phyloP scores from a whole-genome alignment of 2,797 vertebrate genomes.

The Mycteria americana region DNA sequence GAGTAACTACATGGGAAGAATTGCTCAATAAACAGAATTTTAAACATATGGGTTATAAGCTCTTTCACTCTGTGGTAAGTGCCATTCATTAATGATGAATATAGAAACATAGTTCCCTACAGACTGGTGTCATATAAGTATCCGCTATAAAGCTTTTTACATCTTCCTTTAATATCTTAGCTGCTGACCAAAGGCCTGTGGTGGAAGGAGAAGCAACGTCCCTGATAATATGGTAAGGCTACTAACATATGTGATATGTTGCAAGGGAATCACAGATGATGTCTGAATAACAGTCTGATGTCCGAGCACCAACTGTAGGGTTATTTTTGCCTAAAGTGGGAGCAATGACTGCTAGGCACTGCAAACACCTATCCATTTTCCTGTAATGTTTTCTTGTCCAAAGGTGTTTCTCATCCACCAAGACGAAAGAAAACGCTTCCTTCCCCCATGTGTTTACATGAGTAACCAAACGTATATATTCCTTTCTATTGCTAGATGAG shows the following conservation, averaged over 20 bases:
- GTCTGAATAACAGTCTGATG: no score
- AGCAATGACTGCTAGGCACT: neutral
- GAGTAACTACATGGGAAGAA: neutral
- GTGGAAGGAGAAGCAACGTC: neutral
- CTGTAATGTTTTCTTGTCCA: neutral
- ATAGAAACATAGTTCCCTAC: neutral
- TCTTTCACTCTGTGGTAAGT: neutral
- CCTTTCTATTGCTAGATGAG: neutral
- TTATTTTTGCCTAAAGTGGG: neutral
- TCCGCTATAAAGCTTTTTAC: neutral
- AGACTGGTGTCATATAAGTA: neutral
- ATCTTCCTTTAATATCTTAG: neutral
- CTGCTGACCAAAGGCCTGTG: neutral
- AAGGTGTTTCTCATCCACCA: neutral
- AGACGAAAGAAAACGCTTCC: neutral
- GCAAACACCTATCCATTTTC: neutral
- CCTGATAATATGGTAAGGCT: neutral
- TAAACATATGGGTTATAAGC: neutral
- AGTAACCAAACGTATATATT: rapidly evolving
- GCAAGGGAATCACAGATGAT: neutral
- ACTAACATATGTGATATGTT: neutral
- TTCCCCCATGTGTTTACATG: neutral
- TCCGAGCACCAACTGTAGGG: neutral
- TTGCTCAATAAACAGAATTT: neutral
- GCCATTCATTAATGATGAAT: neutral